These are phyloP conservation scores for Galeruca laticollis DNA, from an alignment of 2,888 invertebrate species.

Conservation along the genomic window DNA sequence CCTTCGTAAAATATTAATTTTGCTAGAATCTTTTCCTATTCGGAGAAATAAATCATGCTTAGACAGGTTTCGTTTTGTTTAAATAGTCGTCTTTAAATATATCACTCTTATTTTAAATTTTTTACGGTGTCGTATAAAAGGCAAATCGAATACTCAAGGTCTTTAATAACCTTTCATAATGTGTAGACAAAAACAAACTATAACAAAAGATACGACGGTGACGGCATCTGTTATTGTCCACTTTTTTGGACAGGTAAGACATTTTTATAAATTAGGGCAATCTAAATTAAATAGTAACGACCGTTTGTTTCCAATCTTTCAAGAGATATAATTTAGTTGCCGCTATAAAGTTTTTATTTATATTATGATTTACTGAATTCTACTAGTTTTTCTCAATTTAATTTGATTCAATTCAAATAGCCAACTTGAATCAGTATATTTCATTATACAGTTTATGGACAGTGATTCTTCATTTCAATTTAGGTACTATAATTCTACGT, in stretches of 20 bases:
- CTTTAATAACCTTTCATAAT: background rate
- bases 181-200: background rate
- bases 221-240: background rate
- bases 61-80: slow-evolving; percentile 23
- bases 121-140: slow-evolving; percentile 14
- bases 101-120: slow-evolving; percentile 19
- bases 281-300: background rate
- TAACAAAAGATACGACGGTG: background rate
- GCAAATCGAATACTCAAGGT: slow-evolving; percentile 1
- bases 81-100: slow-evolving; percentile 10
- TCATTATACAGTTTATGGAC: no score
- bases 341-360: background rate
- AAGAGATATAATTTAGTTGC: background rate
- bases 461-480: no score
- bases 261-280: background rate
- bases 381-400: no score
- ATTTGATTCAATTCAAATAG: background rate
- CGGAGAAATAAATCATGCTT: slow-evolving; percentile 10
- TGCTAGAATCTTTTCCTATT: slow-evolving; percentile 36
- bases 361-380: background rate
- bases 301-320: background rate
- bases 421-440: no score
- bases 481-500: no score
- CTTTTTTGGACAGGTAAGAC: background rate
- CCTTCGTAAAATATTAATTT: slow-evolving; percentile 19